A percentile compares a stretch with the other conserved stretches of the same genome.
These are phyloP conservation scores for Zelostemma sp. DNA, from an alignment of 1,140 invertebrate genomes.

Conservation along the genomic window DNA sequence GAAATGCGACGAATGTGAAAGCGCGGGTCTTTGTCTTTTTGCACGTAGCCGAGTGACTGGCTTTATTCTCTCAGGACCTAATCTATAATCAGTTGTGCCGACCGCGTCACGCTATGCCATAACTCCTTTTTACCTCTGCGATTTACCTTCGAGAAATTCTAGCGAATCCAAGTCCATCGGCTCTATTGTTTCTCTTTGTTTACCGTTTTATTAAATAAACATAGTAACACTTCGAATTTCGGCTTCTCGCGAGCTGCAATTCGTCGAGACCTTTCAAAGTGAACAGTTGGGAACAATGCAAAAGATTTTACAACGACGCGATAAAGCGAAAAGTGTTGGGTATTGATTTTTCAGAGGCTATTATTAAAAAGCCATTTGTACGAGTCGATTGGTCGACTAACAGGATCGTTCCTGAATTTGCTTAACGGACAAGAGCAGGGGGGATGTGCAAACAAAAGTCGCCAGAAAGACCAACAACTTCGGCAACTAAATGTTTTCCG, in stretches of 20 bases:
- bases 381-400: conserved; percentile 33
- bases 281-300: conserved; percentile 4
- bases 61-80: conserved; percentile 52
- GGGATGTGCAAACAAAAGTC: background rate
- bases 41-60: conserved; percentile 50
- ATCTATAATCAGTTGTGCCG: conserved; percentile 56
- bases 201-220: too few relatives aligned
- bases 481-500: too few relatives aligned
- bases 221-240: too few relatives aligned
- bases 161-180: too few relatives aligned
- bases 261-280: too few relatives aligned
- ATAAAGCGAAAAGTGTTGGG: background rate
- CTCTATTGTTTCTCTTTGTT: too few relatives aligned
- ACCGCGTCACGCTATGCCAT: conserved; percentile 50
- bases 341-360: conserved; percentile 53
- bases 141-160: too few relatives aligned
- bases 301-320: conserved; percentile 19
- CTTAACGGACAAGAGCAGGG: conserved; percentile 8
- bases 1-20: conserved; percentile 11
- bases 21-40: conserved; percentile 36
- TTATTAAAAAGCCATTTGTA: conserved; percentile 59
- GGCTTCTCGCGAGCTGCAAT: too few relatives aligned
- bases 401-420: conserved; percentile 22
- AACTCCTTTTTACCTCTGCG: conserved; percentile 30
- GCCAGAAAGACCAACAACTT: background rate